phyloP scores from a whole-genome alignment of 1,140 invertebrate genomes.

The Drosophila cardini region DNA sequence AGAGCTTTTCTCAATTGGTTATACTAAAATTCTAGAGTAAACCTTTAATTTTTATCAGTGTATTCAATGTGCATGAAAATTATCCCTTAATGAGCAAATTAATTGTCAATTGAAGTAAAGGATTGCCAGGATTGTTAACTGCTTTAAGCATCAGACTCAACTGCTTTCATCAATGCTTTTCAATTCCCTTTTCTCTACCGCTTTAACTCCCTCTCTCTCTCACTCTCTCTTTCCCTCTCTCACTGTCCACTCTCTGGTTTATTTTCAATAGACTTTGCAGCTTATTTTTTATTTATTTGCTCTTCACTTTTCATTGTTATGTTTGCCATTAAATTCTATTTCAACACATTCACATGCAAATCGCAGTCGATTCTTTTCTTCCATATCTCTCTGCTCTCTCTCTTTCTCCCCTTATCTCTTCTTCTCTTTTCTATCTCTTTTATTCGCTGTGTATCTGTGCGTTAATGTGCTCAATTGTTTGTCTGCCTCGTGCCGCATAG shows the following conservation, averaged over 20 bases:
- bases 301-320: constrained; percentile 64
- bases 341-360: constrained; percentile 79
- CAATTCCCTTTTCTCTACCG: not conserved
- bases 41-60: no score
- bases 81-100: no score
- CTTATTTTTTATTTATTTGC: constrained; percentile 74
- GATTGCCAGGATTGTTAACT: constrained; percentile 5
- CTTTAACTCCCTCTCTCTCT: not conserved
- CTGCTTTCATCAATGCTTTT: not conserved
- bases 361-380: constrained; percentile 39
- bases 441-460: constrained; percentile 46
- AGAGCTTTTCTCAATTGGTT: no score
- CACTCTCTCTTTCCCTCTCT: not conserved
- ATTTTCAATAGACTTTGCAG: constrained; percentile 50
- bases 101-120: not conserved
- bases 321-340: constrained; percentile 75
- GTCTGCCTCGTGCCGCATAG: constrained; percentile 59
- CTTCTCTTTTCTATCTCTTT: no score
- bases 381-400: not conserved
- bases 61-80: no score
- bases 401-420: constrained; percentile 1
- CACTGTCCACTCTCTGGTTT: constrained; percentile 1
- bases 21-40: no score
- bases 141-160: not conserved
- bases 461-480: constrained; percentile 82